Conservation (phyloP, 2,888 invertebrate genomes). For the Agonopterix subpropinquella region DNA sequence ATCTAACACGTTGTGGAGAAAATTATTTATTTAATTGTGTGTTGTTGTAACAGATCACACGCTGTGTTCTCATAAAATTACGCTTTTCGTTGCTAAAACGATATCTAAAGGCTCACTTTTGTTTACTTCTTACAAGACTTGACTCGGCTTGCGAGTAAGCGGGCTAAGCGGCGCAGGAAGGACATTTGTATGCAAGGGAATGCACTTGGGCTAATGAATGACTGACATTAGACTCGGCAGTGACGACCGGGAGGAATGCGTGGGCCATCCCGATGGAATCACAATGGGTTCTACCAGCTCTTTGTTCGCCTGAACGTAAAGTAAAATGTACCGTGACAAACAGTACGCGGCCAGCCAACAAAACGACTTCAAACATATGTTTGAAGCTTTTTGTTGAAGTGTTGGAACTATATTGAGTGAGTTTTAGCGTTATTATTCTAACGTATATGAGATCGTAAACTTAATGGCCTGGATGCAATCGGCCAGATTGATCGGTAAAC, state of each 20-base stretch:
- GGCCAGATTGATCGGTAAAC: constrained; percentile 36
- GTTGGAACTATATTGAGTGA: too few relatives aligned
- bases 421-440: too few relatives aligned
- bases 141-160: background rate
- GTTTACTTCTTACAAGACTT: too few relatives aligned
- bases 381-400: too few relatives aligned
- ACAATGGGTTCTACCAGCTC: constrained; percentile 29
- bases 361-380: too few relatives aligned
- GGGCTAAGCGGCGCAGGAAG: too few relatives aligned
- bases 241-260: constrained; percentile 43
- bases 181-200: constrained; percentile 54
- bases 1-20: too few relatives aligned
- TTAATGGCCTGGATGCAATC: constrained; percentile 17
- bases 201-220: constrained; percentile 54
- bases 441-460: background rate
- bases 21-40: too few relatives aligned
- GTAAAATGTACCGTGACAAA: constrained; percentile 14
- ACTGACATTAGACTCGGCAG: constrained; percentile 37
- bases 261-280: constrained; percentile 34
- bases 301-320: constrained; percentile 19
- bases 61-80: too few relatives aligned
- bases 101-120: too few relatives aligned
- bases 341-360: background rate
- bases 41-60: too few relatives aligned
- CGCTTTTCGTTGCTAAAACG: too few relatives aligned